Evolutionary conservation across 2,888 invertebrate genomes (phyloP), one percentile per base, ranked within the genome.

Genomic region (Cremastinae sp.): DNA sequence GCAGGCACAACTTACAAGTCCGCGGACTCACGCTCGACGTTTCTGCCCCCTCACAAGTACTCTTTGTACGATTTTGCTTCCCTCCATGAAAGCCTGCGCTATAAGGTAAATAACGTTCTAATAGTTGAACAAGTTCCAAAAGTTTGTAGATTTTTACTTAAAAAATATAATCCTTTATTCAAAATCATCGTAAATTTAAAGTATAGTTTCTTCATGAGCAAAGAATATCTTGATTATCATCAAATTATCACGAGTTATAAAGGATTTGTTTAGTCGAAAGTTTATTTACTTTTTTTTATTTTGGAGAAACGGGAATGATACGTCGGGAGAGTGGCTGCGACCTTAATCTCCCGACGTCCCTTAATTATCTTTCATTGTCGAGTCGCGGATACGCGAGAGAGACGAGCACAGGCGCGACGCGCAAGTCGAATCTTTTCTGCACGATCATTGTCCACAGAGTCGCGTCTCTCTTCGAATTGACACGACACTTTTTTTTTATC

Each of bases 1-100:
- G 79, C 79, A 74, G 83, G 84, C 85, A 86, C 87, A 88, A 87
- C 84, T 88, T 87, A 88, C 86, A 73, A 76, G 76, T 73, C 72
- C 75, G 66, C 71, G 51, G 72, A 76, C 74, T 62, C 68, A 34
- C 45, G 61, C 65, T 56, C 49, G 7, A 18, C 56, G 68, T 62
- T 28, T 18, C 18, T 45, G 16, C 43, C 47, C 54, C 14, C 62
- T 49, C 47, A 2, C 28, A 54, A 45, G 47, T 36, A 47, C 70
- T 79, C 78, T 82, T 3, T 3, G 14, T 22, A 49, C 49, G 58
- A 58, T 56, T 58, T 47, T 68, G 10, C 18, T 18, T 82, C n/a
- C n/a, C n/a, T n/a, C n/a, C n/a, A n/a, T n/a, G n/a, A n/a, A n/a
- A n/a, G n/a, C n/a, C n/a, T n/a, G n/a, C n/a, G n/a, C n/a, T n/a